Conservation (phyloP, 2,113 vertebrate genomes). For the Acrocephalus arundinaceus region DNA sequence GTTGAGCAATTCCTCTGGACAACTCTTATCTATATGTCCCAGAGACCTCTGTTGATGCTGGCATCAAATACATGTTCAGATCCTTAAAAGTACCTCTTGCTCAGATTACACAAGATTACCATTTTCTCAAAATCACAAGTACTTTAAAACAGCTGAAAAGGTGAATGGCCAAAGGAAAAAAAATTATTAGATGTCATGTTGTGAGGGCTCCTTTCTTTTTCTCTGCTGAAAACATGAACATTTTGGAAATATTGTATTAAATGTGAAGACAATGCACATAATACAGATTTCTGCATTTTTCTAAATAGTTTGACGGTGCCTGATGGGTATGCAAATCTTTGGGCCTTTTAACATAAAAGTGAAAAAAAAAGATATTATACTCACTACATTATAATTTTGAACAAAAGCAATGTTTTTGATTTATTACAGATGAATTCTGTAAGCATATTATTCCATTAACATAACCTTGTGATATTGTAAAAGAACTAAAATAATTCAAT, state of each 20-base stretch:
- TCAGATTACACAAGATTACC: conserved; percentile 41
- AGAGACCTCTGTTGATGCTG: neutral
- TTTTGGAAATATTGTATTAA: neutral
- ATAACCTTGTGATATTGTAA: neutral
- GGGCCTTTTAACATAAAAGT: neutral
- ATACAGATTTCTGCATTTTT: neutral
- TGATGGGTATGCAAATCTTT: neutral
- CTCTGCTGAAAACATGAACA: neutral
- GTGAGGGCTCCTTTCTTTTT: neutral
- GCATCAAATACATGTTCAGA: conserved; percentile 15
- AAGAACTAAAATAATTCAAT: neutral
- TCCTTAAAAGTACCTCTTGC: neutral
- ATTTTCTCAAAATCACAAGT: conserved; percentile 25
- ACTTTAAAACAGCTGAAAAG: neutral
- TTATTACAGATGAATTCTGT: neutral
- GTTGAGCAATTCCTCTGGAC: conserved; percentile 76
- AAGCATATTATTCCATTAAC: neutral
- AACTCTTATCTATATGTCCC: conserved; percentile 62
- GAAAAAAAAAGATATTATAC: neutral
- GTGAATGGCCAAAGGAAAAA: neutral
- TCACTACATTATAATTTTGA: neutral
- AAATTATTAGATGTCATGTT: neutral
- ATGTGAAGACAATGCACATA: neutral
- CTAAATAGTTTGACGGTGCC: neutral
- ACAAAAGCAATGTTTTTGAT: neutral